Evolutionary conservation across 2,797 vertebrate genomes (phyloP).

Genomic region (Sebastes nivosus): DNA sequence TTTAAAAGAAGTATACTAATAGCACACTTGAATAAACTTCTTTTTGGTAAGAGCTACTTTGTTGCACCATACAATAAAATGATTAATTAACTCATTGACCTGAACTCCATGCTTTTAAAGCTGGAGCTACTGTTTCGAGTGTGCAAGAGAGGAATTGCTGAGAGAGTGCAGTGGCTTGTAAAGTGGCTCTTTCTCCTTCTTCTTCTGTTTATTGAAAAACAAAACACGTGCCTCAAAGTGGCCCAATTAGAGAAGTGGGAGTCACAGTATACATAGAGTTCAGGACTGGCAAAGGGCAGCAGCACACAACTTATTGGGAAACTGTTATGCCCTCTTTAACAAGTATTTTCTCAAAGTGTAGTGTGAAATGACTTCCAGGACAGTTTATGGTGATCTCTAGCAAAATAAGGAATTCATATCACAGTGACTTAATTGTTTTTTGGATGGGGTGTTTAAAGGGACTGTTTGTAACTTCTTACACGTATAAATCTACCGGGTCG

Average conservation of each 20-base stretch:
- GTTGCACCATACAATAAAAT: not conserved
- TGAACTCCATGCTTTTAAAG: not conserved
- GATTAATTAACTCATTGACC: slow-evolving; percentile 24
- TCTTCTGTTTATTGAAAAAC: slow-evolving; percentile 70
- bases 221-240: slow-evolving; percentile 68
- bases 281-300: not conserved
- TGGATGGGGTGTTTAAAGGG: not conserved
- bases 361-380: not conserved
- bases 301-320: slow-evolving; percentile 9
- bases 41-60: not conserved
- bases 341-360: not conserved
- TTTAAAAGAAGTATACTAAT: too few relatives aligned
- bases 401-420: not conserved
- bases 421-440: not conserved
- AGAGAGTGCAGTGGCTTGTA: slow-evolving; percentile 35
- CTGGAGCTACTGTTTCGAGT: slow-evolving; percentile 9
- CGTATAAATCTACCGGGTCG: too few relatives aligned
- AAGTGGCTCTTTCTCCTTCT: slow-evolving; percentile 58
- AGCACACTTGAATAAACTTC: too few relatives aligned
- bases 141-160: slow-evolving; percentile 28
- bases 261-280: not conserved
- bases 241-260: slow-evolving; percentile 49
- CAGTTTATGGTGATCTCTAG: not conserved
- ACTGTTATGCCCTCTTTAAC: not conserved
- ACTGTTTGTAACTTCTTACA: too few relatives aligned